Percentiles rank a stretch among this genome's conserved stretches.
Evolutionary conservation across 1,140 invertebrate species (phyloP).

Genomic region (Drosophila oshimai): DNA sequence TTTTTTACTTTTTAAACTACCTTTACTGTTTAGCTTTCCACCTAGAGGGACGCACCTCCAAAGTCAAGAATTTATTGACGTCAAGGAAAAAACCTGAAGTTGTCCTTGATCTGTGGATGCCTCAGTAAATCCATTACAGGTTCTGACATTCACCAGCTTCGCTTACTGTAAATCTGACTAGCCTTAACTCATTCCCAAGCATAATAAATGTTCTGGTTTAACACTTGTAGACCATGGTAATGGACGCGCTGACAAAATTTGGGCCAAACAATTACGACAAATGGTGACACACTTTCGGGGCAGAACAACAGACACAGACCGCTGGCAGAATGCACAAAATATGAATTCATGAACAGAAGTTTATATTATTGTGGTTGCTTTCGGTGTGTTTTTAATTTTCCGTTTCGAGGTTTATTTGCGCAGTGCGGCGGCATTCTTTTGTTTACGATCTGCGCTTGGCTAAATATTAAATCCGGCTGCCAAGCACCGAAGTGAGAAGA

Average conservation of each 20-base stretch:
- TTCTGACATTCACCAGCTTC: conserved; percentile 19
- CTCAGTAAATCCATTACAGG: conserved; percentile 5
- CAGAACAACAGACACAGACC: conserved; percentile 23
- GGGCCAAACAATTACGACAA: conserved; percentile 44
- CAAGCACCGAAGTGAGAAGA: conserved; percentile 37
- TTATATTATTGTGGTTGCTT: conserved; percentile 1
- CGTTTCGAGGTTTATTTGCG: conserved; percentile 47
- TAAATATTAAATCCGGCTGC: conserved; percentile 19
- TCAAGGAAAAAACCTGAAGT: conserved; percentile 11
- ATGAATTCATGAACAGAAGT: conserved; percentile 36
- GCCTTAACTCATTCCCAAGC: not conserved
- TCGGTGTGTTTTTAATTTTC: conserved; percentile 29
- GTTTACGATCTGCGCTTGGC: conserved; percentile 42
- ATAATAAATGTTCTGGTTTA: not conserved
- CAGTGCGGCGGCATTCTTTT: conserved; percentile 34
- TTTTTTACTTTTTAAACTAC: not conserved
- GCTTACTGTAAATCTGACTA: not conserved
- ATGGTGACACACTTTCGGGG: conserved; percentile 61
- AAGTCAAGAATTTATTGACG: conserved; percentile 18
- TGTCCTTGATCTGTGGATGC: conserved; percentile 29
- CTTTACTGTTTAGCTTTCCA: too few species aligned
- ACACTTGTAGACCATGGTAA: conserved; percentile 36
- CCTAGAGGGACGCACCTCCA: not conserved
- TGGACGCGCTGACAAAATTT: conserved; percentile 30
- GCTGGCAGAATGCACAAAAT: conserved; percentile 52